Percentiles rank a stretch among this genome's conserved stretches.
These are phyloP conservation scores for Cactoblastis cactorum DNA, from an alignment of 2,888 invertebrate genomes.

Conservation along the genomic window DNA sequence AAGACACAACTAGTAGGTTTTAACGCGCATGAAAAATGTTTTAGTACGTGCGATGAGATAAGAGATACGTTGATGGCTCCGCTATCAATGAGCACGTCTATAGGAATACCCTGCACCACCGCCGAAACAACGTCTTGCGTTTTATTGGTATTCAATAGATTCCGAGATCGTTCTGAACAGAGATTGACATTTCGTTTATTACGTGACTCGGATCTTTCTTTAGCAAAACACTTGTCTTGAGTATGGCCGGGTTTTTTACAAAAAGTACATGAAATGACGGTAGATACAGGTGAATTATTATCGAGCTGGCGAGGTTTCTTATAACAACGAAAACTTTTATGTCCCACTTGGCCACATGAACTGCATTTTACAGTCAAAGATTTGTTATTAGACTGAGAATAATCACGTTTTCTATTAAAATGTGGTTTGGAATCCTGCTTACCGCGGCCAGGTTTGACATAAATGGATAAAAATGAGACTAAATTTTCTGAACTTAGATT, in stretches of 20 bases:
- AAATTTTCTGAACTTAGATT: slow-evolving; percentile 17
- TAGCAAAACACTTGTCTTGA: slow-evolving; percentile 6
- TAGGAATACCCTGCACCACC: slow-evolving; percentile 17
- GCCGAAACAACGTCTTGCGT: slow-evolving; percentile 5
- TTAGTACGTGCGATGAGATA: not conserved
- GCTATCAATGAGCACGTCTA: slow-evolving; percentile 22
- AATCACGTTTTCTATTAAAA: not conserved
- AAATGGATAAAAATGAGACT: not conserved
- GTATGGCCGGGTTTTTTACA: slow-evolving; percentile 18
- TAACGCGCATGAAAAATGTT: not conserved
- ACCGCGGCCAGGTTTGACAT: not conserved
- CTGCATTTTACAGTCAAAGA: slow-evolving; percentile 3
- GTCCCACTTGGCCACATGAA: slow-evolving; percentile 11
- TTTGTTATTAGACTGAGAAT: not conserved
- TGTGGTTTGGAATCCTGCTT: not conserved
- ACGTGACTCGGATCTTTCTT: slow-evolving; percentile 11
- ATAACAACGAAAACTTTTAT: slow-evolving; percentile 6
- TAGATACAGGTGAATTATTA: not conserved
- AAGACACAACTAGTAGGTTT: not conserved
- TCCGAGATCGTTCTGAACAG: not conserved
- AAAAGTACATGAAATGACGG: slow-evolving; percentile 11
- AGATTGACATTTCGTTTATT: slow-evolving; percentile 19
- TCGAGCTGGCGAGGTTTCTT: not conserved
- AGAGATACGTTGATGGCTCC: slow-evolving; percentile 5
- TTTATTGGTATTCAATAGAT: not conserved